These are phyloP conservation scores for Austrolebias charrua DNA, from an alignment of 2,797 vertebrate species.

Conservation along the genomic window DNA sequence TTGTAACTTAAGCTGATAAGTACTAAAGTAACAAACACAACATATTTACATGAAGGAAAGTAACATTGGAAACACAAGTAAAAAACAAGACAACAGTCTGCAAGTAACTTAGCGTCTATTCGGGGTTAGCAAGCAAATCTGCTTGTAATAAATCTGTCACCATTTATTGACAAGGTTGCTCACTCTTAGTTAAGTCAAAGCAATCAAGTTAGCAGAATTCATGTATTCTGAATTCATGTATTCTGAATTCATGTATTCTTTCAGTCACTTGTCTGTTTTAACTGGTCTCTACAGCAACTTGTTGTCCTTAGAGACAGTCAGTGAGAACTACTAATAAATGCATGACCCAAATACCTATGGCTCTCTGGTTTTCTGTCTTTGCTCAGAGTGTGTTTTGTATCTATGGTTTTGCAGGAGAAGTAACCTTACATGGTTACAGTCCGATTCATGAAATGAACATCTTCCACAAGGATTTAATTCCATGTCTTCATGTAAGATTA, in stretches of 20 bases:
- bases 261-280: slow-evolving; percentile 1
- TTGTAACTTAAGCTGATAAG: too few relatives aligned
- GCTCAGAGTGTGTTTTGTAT: slow-evolving; percentile 33
- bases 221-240: too few relatives aligned
- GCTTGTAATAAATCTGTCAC: not conserved
- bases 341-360: slow-evolving; percentile 3
- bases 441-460: slow-evolving; percentile 31
- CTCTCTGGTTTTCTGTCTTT: slow-evolving; percentile 19
- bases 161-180: not conserved
- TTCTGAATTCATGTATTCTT: too few relatives aligned
- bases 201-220: not conserved
- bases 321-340: slow-evolving; percentile 5
- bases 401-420: slow-evolving; percentile 44
- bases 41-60: too few relatives aligned
- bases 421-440: slow-evolving; percentile 19
- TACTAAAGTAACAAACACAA: too few relatives aligned
- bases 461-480: slow-evolving; percentile 12
- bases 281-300: slow-evolving; percentile 3
- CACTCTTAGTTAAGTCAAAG: not conserved
- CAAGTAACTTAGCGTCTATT: too few relatives aligned
- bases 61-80: too few relatives aligned
- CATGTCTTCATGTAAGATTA: slow-evolving; percentile 25
- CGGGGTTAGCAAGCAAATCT: not conserved
- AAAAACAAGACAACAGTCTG: too few relatives aligned
- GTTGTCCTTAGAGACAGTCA: not conserved